phyloP scores from a whole-genome alignment of 1,140 invertebrate species.

The Phenacoccus solenopsis region DNA sequence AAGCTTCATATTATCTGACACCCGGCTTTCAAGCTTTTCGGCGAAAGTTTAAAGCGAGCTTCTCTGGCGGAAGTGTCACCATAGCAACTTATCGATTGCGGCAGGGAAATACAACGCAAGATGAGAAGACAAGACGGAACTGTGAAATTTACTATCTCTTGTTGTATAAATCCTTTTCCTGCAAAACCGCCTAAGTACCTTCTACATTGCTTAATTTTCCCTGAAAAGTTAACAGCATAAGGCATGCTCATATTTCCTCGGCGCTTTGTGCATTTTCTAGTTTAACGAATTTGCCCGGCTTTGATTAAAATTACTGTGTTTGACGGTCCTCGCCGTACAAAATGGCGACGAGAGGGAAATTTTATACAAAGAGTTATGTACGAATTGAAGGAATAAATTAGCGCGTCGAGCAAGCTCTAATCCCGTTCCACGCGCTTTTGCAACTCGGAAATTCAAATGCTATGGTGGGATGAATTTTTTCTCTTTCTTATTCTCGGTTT shows the following conservation, averaged over 20 bases:
- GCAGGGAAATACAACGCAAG: slow-evolving; percentile 13
- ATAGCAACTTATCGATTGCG: slow-evolving; percentile 17
- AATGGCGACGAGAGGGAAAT: neutral
- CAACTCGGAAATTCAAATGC: too few species aligned
- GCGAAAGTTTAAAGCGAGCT: slow-evolving; percentile 12
- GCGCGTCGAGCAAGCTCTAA: too few species aligned
- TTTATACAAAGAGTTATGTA: neutral
- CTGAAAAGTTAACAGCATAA: slow-evolving; percentile 15
- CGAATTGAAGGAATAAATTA: neutral
- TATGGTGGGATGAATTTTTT: too few species aligned
- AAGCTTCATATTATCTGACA: slow-evolving; percentile 17
- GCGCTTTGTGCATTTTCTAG: slow-evolving; percentile 9
- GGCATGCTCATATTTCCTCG: slow-evolving; percentile 1
- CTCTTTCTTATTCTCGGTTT: too few species aligned
- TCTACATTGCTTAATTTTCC: slow-evolving; percentile 18
- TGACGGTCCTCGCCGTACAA: neutral
- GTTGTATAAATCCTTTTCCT: slow-evolving; percentile 16
- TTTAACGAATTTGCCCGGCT: slow-evolving; percentile 10
- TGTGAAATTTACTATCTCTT: slow-evolving; percentile 16
- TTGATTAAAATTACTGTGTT: neutral
- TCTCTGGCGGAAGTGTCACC: slow-evolving; percentile 15
- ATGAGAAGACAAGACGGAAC: slow-evolving; percentile 16
- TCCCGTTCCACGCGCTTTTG: too few species aligned
- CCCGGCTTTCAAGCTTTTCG: slow-evolving; percentile 10
- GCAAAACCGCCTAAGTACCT: slow-evolving; percentile 14